Conservation (phyloP, 2,888 invertebrate genomes). For the Actias luna region DNA sequence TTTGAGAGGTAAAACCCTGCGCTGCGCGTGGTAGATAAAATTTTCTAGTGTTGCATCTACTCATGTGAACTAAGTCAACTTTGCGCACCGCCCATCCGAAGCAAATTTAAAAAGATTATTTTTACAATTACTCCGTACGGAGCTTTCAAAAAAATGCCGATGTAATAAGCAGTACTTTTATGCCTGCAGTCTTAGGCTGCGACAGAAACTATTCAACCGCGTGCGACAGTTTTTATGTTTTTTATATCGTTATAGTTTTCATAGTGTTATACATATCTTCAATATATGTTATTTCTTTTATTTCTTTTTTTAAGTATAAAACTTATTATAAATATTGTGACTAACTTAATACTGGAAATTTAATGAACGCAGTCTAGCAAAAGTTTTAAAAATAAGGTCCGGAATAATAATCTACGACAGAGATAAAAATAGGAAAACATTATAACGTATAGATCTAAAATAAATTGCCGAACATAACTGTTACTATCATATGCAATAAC, state of each 20-base stretch:
- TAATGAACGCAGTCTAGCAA: no score
- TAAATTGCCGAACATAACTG: not conserved
- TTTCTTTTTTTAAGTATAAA: not conserved
- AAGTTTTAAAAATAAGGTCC: not conserved
- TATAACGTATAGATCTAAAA: not conserved
- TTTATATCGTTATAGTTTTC: no score
- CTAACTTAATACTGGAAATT: no score
- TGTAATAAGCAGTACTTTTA: no score
- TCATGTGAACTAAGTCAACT: not conserved
- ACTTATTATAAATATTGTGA: not conserved
- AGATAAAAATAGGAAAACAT: not conserved
- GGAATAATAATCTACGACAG: not conserved
- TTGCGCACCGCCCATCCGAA: not conserved
- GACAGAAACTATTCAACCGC: no score
- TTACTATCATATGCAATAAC: not conserved
- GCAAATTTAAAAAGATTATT: no score
- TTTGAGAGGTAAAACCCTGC: not conserved
- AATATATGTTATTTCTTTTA: no score
- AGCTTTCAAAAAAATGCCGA: no score
- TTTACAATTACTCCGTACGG: no score
- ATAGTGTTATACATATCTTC: no score
- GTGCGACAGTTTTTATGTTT: no score
- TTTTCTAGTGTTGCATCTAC: not conserved
- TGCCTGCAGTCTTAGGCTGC: no score
- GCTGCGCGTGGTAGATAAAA: not conserved